Evolutionary conservation across 2,797 vertebrate genomes (phyloP), one percentile per base, ranked within the genome.

Genomic region (Aulostomus chinensis): DNA sequence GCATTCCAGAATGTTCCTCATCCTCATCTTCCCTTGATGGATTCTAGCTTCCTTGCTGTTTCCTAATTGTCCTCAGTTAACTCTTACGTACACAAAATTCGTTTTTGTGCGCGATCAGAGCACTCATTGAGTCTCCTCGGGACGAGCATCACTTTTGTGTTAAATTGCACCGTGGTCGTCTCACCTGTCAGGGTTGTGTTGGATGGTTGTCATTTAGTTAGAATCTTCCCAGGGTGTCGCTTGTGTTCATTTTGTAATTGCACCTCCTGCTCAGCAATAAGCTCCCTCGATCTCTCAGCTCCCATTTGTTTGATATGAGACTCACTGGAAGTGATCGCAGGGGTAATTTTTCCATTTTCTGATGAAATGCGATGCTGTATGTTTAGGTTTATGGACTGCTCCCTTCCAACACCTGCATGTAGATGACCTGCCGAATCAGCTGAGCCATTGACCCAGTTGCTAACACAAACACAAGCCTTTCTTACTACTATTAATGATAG

Each of bases 101-200:
- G n/a, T 47, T 57, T 79, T 76, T 60, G 73, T 71, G 78, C 74
- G 73, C 59, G 66, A 81, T 80, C 76, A 65, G 68, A 69, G 70
- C 65, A 71, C 80, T 70, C 79, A 67, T 62, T 73, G 67, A 68
- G 35, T 11, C 48, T 58, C 63, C 62, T 30, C 16, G 21, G 70
- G 64, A 79, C 58, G n/a, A 17, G 32, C 63, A 55, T 59, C 54
- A 7, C 60, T 58, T 12, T 10, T 14, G 55, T 20, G 68, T 54
- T 41, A 30, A 60, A 53, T 50, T 48, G 62, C 25, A 14, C 62
- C 43, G 25, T 48, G 38, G 28, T 42, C 9, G 25, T 58, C 43
- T 59, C 29, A 2, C 42, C 29, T 40, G 67, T 62, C 72, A 69
- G 25, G 31, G 9, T 13, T 15, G 26, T 71, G 73, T 69, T 83